phyloP scores from a whole-genome alignment of 2,113 vertebrate genomes.

The Cisticola juncidis region DNA sequence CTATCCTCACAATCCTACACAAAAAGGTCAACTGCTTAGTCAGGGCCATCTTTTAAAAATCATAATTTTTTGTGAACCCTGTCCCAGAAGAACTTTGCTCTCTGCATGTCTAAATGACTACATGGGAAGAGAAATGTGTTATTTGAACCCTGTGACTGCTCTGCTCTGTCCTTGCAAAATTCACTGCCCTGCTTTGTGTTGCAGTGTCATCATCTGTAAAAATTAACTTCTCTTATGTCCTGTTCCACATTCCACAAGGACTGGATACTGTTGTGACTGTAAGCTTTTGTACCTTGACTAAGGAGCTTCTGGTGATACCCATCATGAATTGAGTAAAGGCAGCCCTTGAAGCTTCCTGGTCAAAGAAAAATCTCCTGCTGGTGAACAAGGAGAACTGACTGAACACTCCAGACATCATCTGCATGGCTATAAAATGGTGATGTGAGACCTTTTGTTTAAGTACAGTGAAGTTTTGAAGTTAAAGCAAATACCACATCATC shows the following conservation, averaged over 20 bases:
- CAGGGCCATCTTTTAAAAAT: not conserved
- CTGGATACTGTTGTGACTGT: not conserved
- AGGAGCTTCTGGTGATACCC: not conserved
- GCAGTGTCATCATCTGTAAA: not conserved
- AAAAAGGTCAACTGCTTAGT: not conserved
- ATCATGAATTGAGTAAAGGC: not conserved
- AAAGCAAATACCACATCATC: not conserved
- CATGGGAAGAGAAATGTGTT: not conserved
- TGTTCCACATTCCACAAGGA: fast-evolving
- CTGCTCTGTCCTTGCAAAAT: not conserved
- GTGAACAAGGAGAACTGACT: not conserved
- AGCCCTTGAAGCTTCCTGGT: not conserved
- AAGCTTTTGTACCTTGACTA: not conserved
- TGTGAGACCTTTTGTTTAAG: not conserved
- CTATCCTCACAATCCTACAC: not conserved
- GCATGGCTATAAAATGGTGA: not conserved
- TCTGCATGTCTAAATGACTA: not conserved
- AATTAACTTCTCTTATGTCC: not conserved
- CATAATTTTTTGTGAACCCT: not conserved
- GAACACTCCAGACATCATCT: not conserved
- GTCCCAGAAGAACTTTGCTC: not conserved
- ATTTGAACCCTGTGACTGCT: not conserved
- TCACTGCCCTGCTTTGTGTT: not conserved
- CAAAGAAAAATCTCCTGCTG: not conserved
- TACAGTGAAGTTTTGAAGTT: not conserved